Base-by-base conservation (phyloP, 2,113 vertebrate genomes). In the Neodon shergylaensis region DNA sequence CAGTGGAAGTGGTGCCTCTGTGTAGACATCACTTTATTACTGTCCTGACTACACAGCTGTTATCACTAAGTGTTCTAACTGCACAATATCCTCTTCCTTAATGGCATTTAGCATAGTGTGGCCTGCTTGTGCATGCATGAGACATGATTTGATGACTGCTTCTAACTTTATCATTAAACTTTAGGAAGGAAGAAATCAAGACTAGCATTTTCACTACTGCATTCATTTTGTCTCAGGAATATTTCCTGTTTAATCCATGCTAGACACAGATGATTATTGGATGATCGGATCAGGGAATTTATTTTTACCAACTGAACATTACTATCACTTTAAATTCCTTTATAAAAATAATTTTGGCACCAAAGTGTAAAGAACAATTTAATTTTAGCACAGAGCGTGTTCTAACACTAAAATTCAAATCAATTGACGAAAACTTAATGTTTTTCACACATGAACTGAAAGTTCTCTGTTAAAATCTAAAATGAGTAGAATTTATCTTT, bases 331-430 rank as follows among this genome's bases (percentile, higher is more conserved):
- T 90, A 8, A 73, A 77, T 70, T 70, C 7, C 16, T 70, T 94
- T 88, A 85, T 11, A 52, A 78, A 44, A 19, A 14, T 47, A 6
- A 58, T 92, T 94, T 91, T 73, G 82, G 21, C 28, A 70, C 1
- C 22, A 94, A 89, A 61, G 4, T 66, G 33, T 76, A 88, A 94
- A 66, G 49, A 95, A 85, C 0, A 28, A 66, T 8, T 90, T 63
- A 70, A 63, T 94, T 88, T 82, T 74, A 95, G 31, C 21, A 95
- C 33, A 85, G 14, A 9, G 14, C 11, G 1, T 52, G 14, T 42
- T 82, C 84, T 81, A 82, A 96, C 63, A 86, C 14, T 70, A 88
- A 93, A 91, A 84, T 92, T 81, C 17, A 85, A 76, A 72, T 31
- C 63, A 3, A 33, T 47, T 81, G 33, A 74, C 12, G 39, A 84